phyloP scores from a whole-genome alignment of 2,113 vertebrate genomes.

The Erythrocercus mccallii region DNA sequence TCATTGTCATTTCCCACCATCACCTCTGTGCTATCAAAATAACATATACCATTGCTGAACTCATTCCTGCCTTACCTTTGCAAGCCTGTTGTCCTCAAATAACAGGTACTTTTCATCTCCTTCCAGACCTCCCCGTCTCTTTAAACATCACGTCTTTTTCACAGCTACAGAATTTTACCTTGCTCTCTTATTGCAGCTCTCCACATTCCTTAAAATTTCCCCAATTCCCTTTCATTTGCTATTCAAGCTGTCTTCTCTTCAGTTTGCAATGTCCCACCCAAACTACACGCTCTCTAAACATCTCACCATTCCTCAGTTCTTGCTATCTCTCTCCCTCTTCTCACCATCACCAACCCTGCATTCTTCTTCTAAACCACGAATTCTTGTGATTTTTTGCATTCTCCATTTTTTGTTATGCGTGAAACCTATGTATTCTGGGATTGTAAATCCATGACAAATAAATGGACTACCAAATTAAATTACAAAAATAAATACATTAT shows the following conservation, averaged over 20 bases:
- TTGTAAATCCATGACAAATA: background rate
- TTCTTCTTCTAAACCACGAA: background rate
- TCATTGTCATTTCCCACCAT: background rate
- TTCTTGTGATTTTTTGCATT: background rate
- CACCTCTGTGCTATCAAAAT: background rate
- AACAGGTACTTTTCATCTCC: background rate
- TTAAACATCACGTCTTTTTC: background rate
- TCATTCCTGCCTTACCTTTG: background rate
- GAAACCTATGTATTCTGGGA: background rate
- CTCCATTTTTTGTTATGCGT: background rate
- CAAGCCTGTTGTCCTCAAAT: background rate
- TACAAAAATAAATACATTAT: background rate
- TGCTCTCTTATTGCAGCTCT: background rate
- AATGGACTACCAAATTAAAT: background rate
- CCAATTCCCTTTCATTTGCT: background rate
- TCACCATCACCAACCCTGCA: background rate
- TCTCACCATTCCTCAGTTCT: background rate
- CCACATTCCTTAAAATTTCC: background rate
- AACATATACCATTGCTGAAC: background rate
- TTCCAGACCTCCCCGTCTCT: background rate
- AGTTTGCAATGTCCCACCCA: background rate
- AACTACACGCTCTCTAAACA: background rate
- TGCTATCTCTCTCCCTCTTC: background rate
- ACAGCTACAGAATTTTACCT: background rate
- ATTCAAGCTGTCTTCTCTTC: background rate